Percentiles rank a stretch among this genome's conserved stretches.
Evolutionary conservation across 2,797 vertebrate genomes (phyloP).

Genomic region (Microctenopoma stevenorrisi): DNA sequence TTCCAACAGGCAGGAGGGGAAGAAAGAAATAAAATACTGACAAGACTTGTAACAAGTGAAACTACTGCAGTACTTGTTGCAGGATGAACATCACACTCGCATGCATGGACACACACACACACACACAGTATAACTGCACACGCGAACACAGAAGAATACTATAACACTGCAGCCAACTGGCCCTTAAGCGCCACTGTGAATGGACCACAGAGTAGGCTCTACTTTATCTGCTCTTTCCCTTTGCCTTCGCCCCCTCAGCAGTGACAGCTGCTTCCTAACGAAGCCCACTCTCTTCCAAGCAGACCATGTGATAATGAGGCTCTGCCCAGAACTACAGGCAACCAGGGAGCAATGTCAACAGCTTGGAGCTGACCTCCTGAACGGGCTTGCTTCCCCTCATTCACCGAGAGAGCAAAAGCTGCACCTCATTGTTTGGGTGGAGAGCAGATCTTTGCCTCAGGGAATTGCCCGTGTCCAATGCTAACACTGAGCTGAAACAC

Average conservation of each 20-base stretch:
- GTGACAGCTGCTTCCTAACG: constrained; percentile 85
- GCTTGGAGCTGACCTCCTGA: constrained; percentile 83
- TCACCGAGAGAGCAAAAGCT: constrained; percentile 74
- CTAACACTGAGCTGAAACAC: constrained; percentile 65
- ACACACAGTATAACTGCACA: constrained; percentile 13
- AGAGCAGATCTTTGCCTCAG: constrained; percentile 75
- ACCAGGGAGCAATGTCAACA: constrained; percentile 84
- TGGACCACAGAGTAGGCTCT: constrained; percentile 64
- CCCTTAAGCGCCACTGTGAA: constrained; percentile 73
- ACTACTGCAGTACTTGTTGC: constrained; percentile 35
- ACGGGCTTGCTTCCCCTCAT: constrained; percentile 73
- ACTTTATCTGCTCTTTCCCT: constrained; percentile 75
- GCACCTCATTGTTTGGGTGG: constrained; percentile 79
- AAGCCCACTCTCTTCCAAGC: constrained; percentile 81
- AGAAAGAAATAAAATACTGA: constrained; percentile 24
- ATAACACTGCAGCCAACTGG: constrained; percentile 66
- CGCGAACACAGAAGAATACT: constrained; percentile 36
- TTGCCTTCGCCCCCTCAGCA: constrained; percentile 76
- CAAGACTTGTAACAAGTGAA: constrained; percentile 30
- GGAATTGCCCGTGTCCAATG: constrained; percentile 75
- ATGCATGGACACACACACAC: background rate
- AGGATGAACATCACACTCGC: constrained; percentile 46
- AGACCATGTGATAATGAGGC: constrained; percentile 84
- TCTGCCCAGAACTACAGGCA: constrained; percentile 81
- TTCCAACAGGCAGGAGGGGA: background rate